These are phyloP conservation scores for Protodeltote pygarga DNA, from an alignment of 2,888 invertebrate species.

Conservation along the genomic window DNA sequence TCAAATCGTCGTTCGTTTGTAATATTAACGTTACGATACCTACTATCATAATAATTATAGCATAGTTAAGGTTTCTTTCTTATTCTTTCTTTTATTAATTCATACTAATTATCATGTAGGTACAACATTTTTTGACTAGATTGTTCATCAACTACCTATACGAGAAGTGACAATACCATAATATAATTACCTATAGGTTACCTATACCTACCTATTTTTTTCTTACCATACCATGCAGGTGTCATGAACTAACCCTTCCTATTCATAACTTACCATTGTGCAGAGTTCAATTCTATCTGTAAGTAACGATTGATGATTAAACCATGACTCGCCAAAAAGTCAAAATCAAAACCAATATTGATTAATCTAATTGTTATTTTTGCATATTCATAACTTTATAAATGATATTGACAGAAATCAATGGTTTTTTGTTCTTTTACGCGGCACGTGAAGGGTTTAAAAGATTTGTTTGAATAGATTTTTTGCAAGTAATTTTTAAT, in stretches of 20 bases:
- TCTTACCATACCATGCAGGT: slow-evolving; percentile 16
- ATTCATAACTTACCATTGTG: slow-evolving; percentile 10
- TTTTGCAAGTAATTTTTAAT: slow-evolving; percentile 51
- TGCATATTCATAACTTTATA: slow-evolving; percentile 80
- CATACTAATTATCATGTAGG: too few species aligned
- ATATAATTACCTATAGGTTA: too few species aligned
- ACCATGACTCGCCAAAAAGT: slow-evolving; percentile 66
- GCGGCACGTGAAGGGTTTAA: slow-evolving; percentile 51
- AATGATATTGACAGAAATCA: slow-evolving; percentile 45
- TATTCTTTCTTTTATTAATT: too few species aligned
- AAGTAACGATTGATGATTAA: slow-evolving; percentile 56
- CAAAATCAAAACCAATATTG: slow-evolving; percentile 73
- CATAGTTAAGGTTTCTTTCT: too few species aligned
- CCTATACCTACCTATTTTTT: neutral
- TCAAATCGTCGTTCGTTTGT: too few species aligned
- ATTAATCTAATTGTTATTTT: slow-evolving; percentile 78
- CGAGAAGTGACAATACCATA: too few species aligned
- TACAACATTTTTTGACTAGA: too few species aligned
- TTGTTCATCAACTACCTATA: too few species aligned
- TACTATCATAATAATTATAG: too few species aligned
- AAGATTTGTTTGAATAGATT: slow-evolving; percentile 32
- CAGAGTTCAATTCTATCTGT: slow-evolving; percentile 15
- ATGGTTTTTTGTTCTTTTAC: slow-evolving; percentile 43
- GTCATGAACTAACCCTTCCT: slow-evolving; percentile 32
- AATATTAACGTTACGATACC: too few species aligned